Conservation (phyloP, 2,113 vertebrate species). For the Tachycineta bicolor region DNA sequence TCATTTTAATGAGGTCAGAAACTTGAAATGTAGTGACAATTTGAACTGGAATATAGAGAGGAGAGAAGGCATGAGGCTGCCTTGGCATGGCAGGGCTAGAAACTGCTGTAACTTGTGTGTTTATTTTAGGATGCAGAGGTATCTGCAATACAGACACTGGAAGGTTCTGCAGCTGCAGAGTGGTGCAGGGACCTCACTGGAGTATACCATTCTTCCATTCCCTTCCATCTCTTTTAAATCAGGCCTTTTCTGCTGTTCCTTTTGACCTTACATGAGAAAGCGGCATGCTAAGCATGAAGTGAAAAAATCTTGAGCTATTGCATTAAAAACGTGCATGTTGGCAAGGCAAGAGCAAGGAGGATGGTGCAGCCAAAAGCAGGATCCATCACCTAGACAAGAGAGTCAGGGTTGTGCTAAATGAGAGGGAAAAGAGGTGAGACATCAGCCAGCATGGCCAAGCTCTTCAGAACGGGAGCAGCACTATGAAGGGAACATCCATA, state of each 20-base stretch:
- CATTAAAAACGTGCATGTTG: neutral
- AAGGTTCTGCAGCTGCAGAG: neutral
- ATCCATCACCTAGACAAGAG: neutral
- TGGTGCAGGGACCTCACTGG: neutral
- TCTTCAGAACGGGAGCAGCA: neutral
- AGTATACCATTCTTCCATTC: neutral
- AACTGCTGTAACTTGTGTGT: neutral
- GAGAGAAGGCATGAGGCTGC: neutral
- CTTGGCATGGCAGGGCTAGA: neutral
- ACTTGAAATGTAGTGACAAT: neutral
- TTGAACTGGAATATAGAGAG: neutral
- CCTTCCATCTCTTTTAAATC: neutral
- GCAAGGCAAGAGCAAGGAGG: neutral
- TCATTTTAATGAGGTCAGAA: neutral
- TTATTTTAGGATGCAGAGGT: neutral
- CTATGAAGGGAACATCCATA: neutral
- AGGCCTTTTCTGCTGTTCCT: neutral
- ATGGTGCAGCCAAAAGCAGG: neutral
- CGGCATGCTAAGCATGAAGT: neutral
- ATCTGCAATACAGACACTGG: neutral
- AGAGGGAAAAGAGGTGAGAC: neutral
- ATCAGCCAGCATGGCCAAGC: neutral
- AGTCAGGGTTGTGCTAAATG: neutral
- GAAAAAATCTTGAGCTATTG: neutral
- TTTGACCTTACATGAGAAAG: neutral